Base-by-base conservation (phyloP, 2,888 invertebrate genomes). In the Tachina grossa region DNA sequence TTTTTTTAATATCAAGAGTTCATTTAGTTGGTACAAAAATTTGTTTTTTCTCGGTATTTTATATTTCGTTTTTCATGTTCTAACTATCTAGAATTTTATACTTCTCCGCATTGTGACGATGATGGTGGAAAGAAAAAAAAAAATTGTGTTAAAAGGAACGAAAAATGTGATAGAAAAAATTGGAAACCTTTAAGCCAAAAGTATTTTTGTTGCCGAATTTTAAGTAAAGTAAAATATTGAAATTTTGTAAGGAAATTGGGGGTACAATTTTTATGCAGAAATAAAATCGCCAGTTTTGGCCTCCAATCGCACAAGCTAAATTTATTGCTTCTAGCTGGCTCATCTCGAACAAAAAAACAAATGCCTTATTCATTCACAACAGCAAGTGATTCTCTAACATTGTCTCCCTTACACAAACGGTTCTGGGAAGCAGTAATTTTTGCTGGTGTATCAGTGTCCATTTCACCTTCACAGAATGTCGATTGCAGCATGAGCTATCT, bases 1-100 rank as follows among this genome's bases (percentile, higher is more conserved):
- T 31, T 59, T 72, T 55, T 61, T 63, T 68, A 68, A 63, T 76
- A 83, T 83, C 75, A 85, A 82, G 79, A 85, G 83, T 85, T 85
- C 85, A 85, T 85, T 85, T 83, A 83, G 65, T 77, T 71, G 41
- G 39, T 71, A 31, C 5, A 31, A 31, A 9, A 45, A 68, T 81
- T 85, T n/a, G n/a, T 76, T 63, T 68, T 75, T 59, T 10, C 31
- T 31, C n/a, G 11, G 19, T 55, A 72, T 72, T 14, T 51, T 51
- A 41, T 49, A n/a, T 61, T 83, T 76, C 41, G 19, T 19, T 79
- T 65, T 72, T 39, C 53, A 45, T 45, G 31, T 79, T 79, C 55
- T 57, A 63, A 53, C 78, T 63, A 71, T 79, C 63, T 55, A 19
- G 13, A 19, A 41, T 41, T 39, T 22, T 19, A 55, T 61, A 6